phyloP scores from a whole-genome alignment of 2,113 vertebrate species.

The Pygoscelis antarcticus region DNA sequence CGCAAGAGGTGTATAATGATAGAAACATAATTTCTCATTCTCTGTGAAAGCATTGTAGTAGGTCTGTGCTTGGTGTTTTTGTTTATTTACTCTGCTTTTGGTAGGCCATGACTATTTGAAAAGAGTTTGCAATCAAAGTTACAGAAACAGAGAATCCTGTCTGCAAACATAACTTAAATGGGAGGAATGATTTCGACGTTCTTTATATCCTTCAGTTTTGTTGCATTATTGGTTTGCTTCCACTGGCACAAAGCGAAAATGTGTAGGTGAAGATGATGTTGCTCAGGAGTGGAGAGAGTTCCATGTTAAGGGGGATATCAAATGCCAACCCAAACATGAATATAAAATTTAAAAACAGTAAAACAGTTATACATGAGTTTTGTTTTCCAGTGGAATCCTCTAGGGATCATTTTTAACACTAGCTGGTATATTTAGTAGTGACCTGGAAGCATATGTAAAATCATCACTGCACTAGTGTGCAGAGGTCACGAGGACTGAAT shows the following conservation, averaged over 20 bases:
- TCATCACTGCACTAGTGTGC: accelerated
- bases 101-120: background rate
- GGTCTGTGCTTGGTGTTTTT: background rate
- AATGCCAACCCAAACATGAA: background rate
- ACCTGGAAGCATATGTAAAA: background rate
- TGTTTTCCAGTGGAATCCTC: background rate
- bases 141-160: background rate
- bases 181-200: background rate
- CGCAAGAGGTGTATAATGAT: background rate
- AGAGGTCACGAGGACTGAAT: background rate
- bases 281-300: background rate
- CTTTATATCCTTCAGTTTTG: background rate
- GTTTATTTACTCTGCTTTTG: background rate
- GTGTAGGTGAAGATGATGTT: background rate
- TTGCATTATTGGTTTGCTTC: background rate
- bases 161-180: background rate
- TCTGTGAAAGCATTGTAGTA: accelerated
- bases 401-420: background rate
- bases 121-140: background rate
- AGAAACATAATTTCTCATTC: background rate
- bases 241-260: background rate
- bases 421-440: background rate
- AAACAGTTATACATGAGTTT: background rate
- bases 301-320: background rate
- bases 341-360: background rate